Percentiles rank a stretch among this genome's conserved stretches.
Evolutionary conservation across 2,113 vertebrate species (phyloP).

Genomic region (Neomonachus schauinslandi): DNA sequence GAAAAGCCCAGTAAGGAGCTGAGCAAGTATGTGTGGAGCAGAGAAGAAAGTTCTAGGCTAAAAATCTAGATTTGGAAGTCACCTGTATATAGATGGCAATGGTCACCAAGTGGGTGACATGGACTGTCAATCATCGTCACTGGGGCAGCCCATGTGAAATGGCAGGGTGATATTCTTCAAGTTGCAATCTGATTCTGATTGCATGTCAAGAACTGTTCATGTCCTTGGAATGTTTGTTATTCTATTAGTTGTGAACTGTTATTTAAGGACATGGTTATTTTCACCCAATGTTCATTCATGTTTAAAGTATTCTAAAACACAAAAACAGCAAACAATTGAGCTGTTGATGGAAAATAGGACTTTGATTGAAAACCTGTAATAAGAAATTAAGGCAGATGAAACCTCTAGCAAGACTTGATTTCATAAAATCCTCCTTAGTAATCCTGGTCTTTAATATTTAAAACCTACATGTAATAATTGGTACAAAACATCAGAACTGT

Average conservation of each 20-base stretch:
- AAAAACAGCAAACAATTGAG: constrained; percentile 20
- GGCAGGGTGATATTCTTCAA: background rate
- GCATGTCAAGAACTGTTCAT: background rate
- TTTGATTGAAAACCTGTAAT: constrained; percentile 29
- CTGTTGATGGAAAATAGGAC: constrained; percentile 18
- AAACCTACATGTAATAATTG: constrained; percentile 14
- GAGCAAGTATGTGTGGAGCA: background rate
- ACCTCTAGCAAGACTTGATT: background rate
- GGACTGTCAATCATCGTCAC: background rate
- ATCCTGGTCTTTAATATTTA: constrained; percentile 58
- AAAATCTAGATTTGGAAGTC: background rate
- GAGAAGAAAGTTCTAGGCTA: background rate
- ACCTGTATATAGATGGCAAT: background rate
- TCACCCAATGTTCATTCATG: background rate
- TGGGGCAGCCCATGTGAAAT: background rate
- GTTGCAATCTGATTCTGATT: background rate
- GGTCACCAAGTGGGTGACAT: background rate
- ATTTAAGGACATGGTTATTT: constrained; percentile 11
- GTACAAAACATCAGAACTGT: background rate
- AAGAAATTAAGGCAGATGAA: constrained; percentile 39
- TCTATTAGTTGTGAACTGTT: constrained; percentile 26
- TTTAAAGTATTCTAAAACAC: constrained; percentile 34
- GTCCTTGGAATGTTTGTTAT: constrained; percentile 33
- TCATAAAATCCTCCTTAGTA: constrained; percentile 11
- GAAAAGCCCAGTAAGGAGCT: background rate